Conservation (phyloP, 2,888 invertebrate genomes). For the Aphodius granarius region DNA sequence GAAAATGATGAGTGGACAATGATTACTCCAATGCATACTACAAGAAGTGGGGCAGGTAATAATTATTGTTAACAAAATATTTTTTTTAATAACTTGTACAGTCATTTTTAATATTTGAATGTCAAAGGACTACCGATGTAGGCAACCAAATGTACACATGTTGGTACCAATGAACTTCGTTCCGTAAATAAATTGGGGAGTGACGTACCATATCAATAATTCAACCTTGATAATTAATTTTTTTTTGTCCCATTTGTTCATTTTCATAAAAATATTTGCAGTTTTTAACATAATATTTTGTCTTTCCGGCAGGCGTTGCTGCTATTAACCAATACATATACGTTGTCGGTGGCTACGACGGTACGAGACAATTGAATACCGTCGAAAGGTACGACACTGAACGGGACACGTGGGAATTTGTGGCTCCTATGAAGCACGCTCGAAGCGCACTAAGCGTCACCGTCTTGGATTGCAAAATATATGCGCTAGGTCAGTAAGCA, state of each 20-base stretch:
- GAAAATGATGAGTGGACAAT: constrained; percentile 89
- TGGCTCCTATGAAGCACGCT: constrained; percentile 75
- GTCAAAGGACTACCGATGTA: too few relatives aligned
- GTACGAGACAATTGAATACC: constrained; percentile 74
- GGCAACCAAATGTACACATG: too few relatives aligned
- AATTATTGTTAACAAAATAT: constrained; percentile 6
- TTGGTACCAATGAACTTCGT: background rate
- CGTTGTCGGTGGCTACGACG: constrained; percentile 95
- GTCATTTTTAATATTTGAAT: too few relatives aligned
- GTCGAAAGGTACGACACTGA: constrained; percentile 90
- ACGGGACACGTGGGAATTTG: constrained; percentile 76
- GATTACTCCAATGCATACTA: constrained; percentile 75
- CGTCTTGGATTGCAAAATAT: constrained; percentile 82
- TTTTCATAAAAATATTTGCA: background rate
- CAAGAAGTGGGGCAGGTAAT: constrained; percentile 82
- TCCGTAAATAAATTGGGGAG: too few relatives aligned
- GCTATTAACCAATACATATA: constrained; percentile 85
- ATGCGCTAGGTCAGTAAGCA: constrained; percentile 75
- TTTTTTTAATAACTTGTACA: background rate
- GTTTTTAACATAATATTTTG: background rate
- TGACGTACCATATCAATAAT: too few relatives aligned
- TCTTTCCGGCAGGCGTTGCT: constrained; percentile 66
- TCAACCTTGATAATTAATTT: too few relatives aligned
- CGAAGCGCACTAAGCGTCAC: constrained; percentile 88
- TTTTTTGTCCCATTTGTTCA: too few relatives aligned